A percentile compares a stretch with the other conserved stretches of the same genome.
These are phyloP conservation scores for Montipora foliosa DNA, from an alignment of 64 coral and sea anemone genomes.

Conservation along the genomic window DNA sequence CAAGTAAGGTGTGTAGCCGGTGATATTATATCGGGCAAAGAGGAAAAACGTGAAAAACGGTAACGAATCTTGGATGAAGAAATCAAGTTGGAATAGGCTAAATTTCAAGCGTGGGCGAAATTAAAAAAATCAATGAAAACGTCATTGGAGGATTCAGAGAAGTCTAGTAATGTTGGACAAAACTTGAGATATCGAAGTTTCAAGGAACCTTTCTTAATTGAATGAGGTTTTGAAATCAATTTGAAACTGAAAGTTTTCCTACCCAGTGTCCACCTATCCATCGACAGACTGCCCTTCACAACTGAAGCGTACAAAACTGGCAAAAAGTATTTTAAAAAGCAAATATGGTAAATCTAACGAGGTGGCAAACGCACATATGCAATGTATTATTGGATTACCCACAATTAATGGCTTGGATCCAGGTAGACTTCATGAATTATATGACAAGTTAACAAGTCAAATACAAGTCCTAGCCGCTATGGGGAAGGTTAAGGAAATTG, in stretches of 20 bases:
- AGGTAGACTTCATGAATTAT: constrained; percentile 34
- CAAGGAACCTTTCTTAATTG: no score
- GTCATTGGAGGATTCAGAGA: constrained; percentile 1
- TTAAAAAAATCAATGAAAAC: constrained; percentile 8
- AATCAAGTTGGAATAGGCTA: no score
- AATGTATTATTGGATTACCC: constrained; percentile 28
- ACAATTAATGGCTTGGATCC: constrained; percentile 21
- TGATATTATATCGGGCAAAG: not conserved
- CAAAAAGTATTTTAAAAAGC: constrained; percentile 27
- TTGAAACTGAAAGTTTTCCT: constrained; percentile 49
- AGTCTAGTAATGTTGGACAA: not conserved
- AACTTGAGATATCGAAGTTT: no score
- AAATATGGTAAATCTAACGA: constrained; percentile 36
- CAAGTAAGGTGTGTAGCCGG: constrained; percentile 11
- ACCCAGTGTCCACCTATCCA: constrained; percentile 5
- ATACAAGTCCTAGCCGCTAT: constrained; percentile 44
- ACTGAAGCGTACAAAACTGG: constrained; percentile 56
- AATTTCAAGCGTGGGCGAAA: constrained; percentile 21
- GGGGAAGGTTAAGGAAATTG: not conserved
- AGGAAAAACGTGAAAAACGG: constrained; percentile 22
- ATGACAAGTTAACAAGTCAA: constrained; percentile 7
- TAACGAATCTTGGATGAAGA: constrained; percentile 12
- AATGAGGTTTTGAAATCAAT: constrained; percentile 38
- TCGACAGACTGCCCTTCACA: constrained; percentile 55
- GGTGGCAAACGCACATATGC: constrained; percentile 2